Conservation (phyloP, 2,113 vertebrate genomes). For the Gila orcuttii region DNA sequence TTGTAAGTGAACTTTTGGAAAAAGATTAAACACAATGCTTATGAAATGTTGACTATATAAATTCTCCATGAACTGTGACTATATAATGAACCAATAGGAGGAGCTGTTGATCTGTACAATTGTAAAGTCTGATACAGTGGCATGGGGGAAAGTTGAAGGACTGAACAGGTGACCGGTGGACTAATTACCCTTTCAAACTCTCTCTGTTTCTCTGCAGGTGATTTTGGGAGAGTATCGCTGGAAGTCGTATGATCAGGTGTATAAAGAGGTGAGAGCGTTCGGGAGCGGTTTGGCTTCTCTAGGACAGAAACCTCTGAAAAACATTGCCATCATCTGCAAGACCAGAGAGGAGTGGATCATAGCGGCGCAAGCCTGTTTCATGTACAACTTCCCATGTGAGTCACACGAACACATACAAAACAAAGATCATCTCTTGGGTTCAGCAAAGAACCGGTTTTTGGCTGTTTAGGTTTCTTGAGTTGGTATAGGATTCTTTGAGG, state of each 20-base stretch:
- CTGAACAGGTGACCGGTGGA: background rate
- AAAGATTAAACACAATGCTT: background rate
- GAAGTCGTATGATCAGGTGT: slow-evolving; percentile 85
- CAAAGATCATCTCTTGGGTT: no score
- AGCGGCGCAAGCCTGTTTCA: slow-evolving; percentile 90
- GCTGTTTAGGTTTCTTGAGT: no score
- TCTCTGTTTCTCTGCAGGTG: slow-evolving; percentile 75
- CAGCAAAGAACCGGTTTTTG: no score
- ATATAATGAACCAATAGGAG: slow-evolving; percentile 8
- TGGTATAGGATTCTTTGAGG: no score
- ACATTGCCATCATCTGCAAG: slow-evolving; percentile 96
- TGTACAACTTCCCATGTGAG: slow-evolving; percentile 92
- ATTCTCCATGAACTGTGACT: background rate
- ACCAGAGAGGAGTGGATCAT: slow-evolving; percentile 94
- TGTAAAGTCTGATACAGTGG: no score
- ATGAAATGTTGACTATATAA: background rate
- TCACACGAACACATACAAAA: slow-evolving; percentile 45
- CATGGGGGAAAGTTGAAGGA: background rate
- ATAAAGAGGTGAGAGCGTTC: slow-evolving; percentile 78
- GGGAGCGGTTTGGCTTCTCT: slow-evolving; percentile 86
- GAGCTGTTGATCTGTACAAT: slow-evolving; percentile 7
- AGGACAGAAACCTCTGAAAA: slow-evolving; percentile 86
- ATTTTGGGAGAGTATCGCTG: slow-evolving; percentile 90
- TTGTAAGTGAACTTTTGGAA: background rate
- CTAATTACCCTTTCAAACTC: no score